These are phyloP conservation scores for Drosophila melanogaster DNA, from an alignment of 1,140 invertebrate genomes.

Conservation along the genomic window DNA sequence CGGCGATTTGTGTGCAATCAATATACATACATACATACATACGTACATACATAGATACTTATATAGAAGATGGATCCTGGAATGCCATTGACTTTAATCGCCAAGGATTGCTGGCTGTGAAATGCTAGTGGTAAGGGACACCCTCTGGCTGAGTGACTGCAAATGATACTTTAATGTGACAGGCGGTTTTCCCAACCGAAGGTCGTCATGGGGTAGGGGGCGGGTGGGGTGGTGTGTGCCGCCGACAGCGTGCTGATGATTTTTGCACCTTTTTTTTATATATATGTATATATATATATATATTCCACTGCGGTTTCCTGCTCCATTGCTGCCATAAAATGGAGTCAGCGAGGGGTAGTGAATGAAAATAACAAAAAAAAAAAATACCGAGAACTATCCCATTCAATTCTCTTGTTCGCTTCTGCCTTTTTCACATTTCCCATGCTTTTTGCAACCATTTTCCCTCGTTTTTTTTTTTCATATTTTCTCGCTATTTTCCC, in stretches of 20 bases:
- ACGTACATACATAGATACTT: background rate
- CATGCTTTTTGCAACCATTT: background rate
- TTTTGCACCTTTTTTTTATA: slow-evolving; percentile 77
- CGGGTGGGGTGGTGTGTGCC: background rate
- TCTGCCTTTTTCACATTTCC: slow-evolving; percentile 12
- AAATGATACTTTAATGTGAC: slow-evolving; percentile 82
- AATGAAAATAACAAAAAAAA: background rate
- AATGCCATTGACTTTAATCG: slow-evolving; percentile 70
- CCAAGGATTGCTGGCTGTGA: slow-evolving; percentile 8
- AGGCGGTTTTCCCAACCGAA: slow-evolving; percentile 41
- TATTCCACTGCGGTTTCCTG: slow-evolving; percentile 51
- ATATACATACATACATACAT: slow-evolving; percentile 13
- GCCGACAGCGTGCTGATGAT: slow-evolving; percentile 75
- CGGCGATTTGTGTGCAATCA: slow-evolving; percentile 68
- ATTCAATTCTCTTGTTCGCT: slow-evolving; percentile 51
- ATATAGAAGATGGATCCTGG: background rate
- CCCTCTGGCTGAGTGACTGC: slow-evolving; percentile 48
- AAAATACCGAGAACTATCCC: slow-evolving; percentile 52
- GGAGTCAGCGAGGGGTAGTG: background rate
- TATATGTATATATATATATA: background rate
- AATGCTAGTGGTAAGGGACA: background rate
- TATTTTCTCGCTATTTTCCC: background rate
- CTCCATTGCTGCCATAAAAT: slow-evolving; percentile 65
- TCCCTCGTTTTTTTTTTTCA: background rate
- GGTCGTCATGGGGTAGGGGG: background rate